Evolutionary conservation across 2,797 vertebrate genomes (phyloP), one percentile per base, ranked within the genome.

Genomic region (Todus mexicanus): DNA sequence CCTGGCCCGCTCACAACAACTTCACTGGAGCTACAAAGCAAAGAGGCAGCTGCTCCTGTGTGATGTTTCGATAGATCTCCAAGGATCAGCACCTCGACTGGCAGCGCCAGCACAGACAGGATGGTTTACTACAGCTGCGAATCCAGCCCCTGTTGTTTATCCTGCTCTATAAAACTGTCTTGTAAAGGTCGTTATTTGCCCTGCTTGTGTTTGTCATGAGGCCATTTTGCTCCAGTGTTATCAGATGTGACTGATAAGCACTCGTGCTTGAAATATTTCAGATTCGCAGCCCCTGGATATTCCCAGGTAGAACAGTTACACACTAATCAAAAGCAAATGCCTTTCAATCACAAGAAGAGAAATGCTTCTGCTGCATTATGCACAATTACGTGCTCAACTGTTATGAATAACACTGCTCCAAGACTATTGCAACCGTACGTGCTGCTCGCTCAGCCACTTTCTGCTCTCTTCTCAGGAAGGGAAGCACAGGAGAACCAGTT

Each of bases 281-380:
- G 64, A 89, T 77, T 80, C 78, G 37, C 82, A 77, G 82, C 69
- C 75, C 78, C 72, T 40, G 35, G 71, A 64, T 45, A 82, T 31
- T 84, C 84, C 76, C 75, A 93, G 84, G 89, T 87, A 95, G 69
- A 89, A 64, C 56, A 87, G 38, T 74, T 54, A 77, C 75, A 87
- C 78, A 87, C 81, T 87, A 86, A 81, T 69, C 86, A 74, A 76
- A 59, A 48, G 75, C 65, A 94, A 92, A 92, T 61, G 69, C 47
- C 72, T 93, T 89, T 95, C 91, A 61, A 69, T 89, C 84, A 77
- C 48, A 25, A 73, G 72, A 31, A 66, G 65, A 77, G 65, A 84
- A 93, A 87, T 12, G 59, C 74, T 94, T 80, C 76, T 91, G 89
- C 90, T 85, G 90, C 84, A 95, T 95, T 94, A 93, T 93, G 91